A percentile compares a stretch with the other conserved stretches of the same genome.
Evolutionary conservation across 2,888 invertebrate genomes (phyloP).

Genomic region (Flexamia atlantica): DNA sequence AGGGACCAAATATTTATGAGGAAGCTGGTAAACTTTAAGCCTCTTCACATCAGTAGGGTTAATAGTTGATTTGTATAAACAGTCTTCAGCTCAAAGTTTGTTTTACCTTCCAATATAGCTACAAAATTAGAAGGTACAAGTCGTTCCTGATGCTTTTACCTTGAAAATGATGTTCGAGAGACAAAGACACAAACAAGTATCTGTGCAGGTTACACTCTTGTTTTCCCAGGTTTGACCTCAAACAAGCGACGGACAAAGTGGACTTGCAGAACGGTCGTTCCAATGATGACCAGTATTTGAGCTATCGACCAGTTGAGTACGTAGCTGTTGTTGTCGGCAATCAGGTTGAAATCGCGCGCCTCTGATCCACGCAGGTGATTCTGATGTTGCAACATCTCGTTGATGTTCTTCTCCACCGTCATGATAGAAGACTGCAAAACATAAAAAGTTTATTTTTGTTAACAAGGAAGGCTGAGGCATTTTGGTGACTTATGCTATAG

Average conservation of each 20-base stretch:
- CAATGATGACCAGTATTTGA: slow-evolving; percentile 89
- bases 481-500: too few species aligned
- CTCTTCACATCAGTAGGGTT: too few species aligned
- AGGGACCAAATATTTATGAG: too few species aligned
- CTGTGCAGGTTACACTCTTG: slow-evolving; percentile 62
- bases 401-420: slow-evolving; percentile 89
- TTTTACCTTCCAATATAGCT: too few species aligned
- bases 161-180: not conserved
- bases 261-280: slow-evolving; percentile 89
- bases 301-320: slow-evolving; percentile 93
- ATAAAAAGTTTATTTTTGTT: too few species aligned
- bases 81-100: too few species aligned
- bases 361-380: slow-evolving; percentile 89
- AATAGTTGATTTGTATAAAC: not conserved
- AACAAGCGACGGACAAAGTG: slow-evolving; percentile 94
- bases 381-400: slow-evolving; percentile 90
- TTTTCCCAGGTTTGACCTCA: slow-evolving; percentile 79
- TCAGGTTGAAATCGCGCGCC: slow-evolving; percentile 88
- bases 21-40: too few species aligned
- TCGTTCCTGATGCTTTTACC: too few species aligned
- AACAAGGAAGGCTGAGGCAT: too few species aligned
- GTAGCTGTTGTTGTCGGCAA: slow-evolving; percentile 90
- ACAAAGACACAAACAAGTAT: not conserved
- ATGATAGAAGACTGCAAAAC: slow-evolving; percentile 83
- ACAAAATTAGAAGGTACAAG: too few species aligned